Percentiles rank a stretch among this genome's conserved stretches.
phyloP scores from a whole-genome alignment of 2,888 invertebrate species.

The Eupithecia insigniata region DNA sequence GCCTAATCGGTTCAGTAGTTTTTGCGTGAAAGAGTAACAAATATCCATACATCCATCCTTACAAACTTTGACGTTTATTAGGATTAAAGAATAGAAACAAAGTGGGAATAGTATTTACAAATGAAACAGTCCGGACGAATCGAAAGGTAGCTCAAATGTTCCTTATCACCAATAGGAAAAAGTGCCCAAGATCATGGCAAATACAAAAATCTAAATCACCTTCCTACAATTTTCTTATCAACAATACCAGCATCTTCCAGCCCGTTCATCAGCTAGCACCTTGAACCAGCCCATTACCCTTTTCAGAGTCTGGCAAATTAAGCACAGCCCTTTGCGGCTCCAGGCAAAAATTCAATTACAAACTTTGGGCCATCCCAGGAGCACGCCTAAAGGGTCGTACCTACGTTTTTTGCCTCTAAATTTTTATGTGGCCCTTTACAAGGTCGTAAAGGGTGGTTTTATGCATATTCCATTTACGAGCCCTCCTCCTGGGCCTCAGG shows the following conservation, averaged over 20 bases:
- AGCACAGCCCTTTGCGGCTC: conserved; percentile 82
- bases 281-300: conserved; percentile 64
- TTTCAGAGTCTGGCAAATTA: conserved; percentile 78
- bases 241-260: neutral
- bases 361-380: conserved; percentile 81
- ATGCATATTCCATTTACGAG: conserved; percentile 78
- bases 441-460: conserved; percentile 81
- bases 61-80: no score
- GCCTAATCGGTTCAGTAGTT: no score
- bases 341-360: conserved; percentile 84
- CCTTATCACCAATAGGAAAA: no score
- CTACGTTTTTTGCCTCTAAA: conserved; percentile 76
- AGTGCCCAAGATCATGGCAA: no score
- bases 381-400: conserved; percentile 74
- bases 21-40: no score
- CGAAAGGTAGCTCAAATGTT: no score
- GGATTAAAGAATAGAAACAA: no score
- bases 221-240: neutral
- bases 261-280: conserved; percentile 38
- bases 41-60: no score
- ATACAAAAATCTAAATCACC: neutral
- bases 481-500: conserved; percentile 58
- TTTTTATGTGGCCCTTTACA: conserved; percentile 82
- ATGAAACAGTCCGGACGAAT: no score
- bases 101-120: no score